phyloP scores from a whole-genome alignment of 1,140 invertebrate species.

The Sarcophaga peregrina region DNA sequence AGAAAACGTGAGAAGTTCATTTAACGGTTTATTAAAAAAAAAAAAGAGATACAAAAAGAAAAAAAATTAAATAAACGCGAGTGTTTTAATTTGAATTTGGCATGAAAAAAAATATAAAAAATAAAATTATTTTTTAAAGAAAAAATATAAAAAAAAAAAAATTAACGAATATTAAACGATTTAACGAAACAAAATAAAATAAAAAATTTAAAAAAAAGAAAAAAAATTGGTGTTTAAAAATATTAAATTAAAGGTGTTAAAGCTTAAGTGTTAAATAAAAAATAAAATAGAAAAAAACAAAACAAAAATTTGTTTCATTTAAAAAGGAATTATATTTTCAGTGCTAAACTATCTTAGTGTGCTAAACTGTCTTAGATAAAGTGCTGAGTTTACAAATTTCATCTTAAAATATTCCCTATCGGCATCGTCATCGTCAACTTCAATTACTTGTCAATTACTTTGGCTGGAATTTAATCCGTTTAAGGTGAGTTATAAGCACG shows the following conservation, averaged over 20 bases:
- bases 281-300: not conserved
- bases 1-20: not conserved
- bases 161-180: not conserved
- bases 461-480: conserved; percentile 24
- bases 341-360: not conserved
- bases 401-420: not conserved
- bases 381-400: not conserved
- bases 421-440: not conserved
- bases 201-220: not conserved
- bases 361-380: not conserved
- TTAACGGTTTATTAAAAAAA: conserved; percentile 22
- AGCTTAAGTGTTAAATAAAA: not conserved
- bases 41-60: not conserved
- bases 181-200: conserved; percentile 29
- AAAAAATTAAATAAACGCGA: not conserved
- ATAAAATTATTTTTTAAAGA: conserved; percentile 19
- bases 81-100: conserved; percentile 7
- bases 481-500: conserved; percentile 11
- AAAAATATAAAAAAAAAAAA: not conserved
- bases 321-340: not conserved
- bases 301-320: not conserved
- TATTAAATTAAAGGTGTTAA: not conserved
- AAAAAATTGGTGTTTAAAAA: conserved; percentile 17
- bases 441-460: conserved; percentile 27
- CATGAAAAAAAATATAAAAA: conserved; percentile 12